Evolutionary conservation across 1,140 invertebrate species (phyloP).

Genomic region (Papilio dardanus): DNA sequence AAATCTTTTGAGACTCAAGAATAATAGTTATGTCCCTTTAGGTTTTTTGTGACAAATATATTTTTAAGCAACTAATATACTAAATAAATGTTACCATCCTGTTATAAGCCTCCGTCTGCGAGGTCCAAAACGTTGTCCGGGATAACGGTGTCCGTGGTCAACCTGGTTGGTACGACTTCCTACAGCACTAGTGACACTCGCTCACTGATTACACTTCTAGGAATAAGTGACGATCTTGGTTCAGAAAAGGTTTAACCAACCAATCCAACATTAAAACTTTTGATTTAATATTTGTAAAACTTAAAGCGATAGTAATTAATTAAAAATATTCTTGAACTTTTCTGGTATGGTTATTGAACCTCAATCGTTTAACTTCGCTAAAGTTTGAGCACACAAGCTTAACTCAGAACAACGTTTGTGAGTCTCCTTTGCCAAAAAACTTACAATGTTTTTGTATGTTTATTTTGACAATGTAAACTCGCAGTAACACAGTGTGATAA

Average conservation of each 20-base stretch:
- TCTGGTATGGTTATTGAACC: constrained; percentile 17
- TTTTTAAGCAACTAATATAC: constrained; percentile 32
- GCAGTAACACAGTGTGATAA: constrained; percentile 23
- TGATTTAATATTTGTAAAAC: background rate
- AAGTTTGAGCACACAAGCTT: constrained; percentile 42
- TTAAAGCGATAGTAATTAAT: too few relatives aligned
- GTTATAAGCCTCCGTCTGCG: constrained; percentile 72
- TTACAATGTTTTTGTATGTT: background rate
- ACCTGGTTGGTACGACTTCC: constrained; percentile 77
- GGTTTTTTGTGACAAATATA: background rate
- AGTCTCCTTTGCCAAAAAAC: background rate
- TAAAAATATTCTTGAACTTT: too few relatives aligned
- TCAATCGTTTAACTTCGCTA: constrained; percentile 18
- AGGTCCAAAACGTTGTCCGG: constrained; percentile 77
- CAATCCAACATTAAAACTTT: background rate
- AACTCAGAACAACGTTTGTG: constrained; percentile 37
- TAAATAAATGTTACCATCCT: constrained; percentile 68
- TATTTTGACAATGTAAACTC: background rate
- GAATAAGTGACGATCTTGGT: constrained; percentile 40
- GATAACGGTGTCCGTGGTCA: constrained; percentile 79
- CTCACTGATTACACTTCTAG: constrained; percentile 39
- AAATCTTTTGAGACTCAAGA: too few relatives aligned
- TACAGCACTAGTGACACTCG: constrained; percentile 57
- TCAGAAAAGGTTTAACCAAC: background rate
- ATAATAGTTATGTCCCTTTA: background rate